phyloP scores from a whole-genome alignment of 1,140 invertebrate genomes.

The Drosophila repleta region DNA sequence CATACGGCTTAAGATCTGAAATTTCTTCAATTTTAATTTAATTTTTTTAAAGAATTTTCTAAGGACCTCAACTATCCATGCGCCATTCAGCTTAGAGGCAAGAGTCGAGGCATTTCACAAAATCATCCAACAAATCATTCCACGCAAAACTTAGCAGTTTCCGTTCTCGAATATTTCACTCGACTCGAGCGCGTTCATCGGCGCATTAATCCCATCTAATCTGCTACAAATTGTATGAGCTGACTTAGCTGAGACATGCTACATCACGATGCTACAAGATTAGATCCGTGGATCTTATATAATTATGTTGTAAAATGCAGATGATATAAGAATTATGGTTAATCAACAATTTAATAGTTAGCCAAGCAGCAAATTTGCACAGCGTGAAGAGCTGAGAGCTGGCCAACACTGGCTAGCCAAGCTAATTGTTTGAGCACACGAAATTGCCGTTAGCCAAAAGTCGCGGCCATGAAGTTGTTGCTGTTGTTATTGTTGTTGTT shows the following conservation, averaged over 20 bases:
- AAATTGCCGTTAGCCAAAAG: conserved; percentile 52
- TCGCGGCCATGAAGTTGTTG: conserved; percentile 36
- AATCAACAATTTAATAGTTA: conserved; percentile 64
- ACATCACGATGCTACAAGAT: conserved; percentile 1
- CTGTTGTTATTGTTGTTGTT: conserved; percentile 21
- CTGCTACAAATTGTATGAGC: not conserved
- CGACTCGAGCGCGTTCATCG: too few relatives aligned
- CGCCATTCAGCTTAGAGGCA: too few relatives aligned
- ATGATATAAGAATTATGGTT: conserved; percentile 43
- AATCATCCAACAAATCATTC: too few relatives aligned
- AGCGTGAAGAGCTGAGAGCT: conserved; percentile 24
- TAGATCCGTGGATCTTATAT: conserved; percentile 24
- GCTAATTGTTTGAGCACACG: conserved; percentile 57
- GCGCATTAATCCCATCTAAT: too few relatives aligned
- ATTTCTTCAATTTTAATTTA: too few relatives aligned
- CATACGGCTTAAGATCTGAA: too few relatives aligned
- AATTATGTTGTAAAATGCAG: conserved; percentile 26
- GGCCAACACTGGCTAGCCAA: not conserved
- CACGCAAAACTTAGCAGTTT: too few relatives aligned
- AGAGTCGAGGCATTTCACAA: too few relatives aligned
- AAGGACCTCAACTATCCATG: too few relatives aligned
- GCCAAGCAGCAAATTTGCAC: conserved; percentile 58
- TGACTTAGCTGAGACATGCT: not conserved
- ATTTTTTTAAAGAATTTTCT: too few relatives aligned
- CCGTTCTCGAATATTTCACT: too few relatives aligned